phyloP scores from a whole-genome alignment of 2,113 vertebrate genomes.

The Prolemur simus region DNA sequence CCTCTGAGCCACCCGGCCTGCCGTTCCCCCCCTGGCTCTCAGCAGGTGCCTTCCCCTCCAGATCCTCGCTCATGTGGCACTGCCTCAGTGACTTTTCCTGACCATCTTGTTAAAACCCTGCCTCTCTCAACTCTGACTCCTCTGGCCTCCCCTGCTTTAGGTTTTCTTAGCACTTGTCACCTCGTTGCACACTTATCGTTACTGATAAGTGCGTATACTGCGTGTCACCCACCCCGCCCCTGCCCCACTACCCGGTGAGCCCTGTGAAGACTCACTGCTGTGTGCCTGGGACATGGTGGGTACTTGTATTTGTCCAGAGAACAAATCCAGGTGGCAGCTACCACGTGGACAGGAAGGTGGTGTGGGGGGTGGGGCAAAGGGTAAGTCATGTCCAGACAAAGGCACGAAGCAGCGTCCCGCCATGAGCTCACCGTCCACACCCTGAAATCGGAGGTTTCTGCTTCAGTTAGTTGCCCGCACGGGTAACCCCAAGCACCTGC shows the following conservation, averaged over 20 bases:
- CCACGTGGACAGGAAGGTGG: too few species aligned
- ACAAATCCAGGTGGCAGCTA: not conserved
- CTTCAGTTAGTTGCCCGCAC: rapidly evolving
- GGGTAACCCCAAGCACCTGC: rapidly evolving
- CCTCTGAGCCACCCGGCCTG: not conserved
- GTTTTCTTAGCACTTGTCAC: not conserved
- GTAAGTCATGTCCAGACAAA: not conserved
- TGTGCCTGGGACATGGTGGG: not conserved
- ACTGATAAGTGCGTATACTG: not conserved
- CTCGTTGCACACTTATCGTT: too few species aligned
- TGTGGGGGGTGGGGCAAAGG: too few species aligned
- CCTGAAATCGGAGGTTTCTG: not conserved
- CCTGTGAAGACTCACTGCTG: not conserved
- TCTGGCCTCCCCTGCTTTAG: not conserved
- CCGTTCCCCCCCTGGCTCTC: not conserved
- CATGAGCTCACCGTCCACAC: rapidly evolving
- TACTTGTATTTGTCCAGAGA: not conserved
- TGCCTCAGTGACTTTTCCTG: not conserved
- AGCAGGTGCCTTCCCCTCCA: not conserved
- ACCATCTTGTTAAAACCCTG: not conserved
- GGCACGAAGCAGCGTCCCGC: not conserved
- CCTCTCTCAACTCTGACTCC: not conserved
- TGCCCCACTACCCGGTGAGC: not conserved
- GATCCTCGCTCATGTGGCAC: not conserved
- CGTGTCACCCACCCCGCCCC: rapidly evolving